Evolutionary conservation across 2,888 invertebrate genomes (phyloP).

Genomic region (Tolmerus cingulatus): DNA sequence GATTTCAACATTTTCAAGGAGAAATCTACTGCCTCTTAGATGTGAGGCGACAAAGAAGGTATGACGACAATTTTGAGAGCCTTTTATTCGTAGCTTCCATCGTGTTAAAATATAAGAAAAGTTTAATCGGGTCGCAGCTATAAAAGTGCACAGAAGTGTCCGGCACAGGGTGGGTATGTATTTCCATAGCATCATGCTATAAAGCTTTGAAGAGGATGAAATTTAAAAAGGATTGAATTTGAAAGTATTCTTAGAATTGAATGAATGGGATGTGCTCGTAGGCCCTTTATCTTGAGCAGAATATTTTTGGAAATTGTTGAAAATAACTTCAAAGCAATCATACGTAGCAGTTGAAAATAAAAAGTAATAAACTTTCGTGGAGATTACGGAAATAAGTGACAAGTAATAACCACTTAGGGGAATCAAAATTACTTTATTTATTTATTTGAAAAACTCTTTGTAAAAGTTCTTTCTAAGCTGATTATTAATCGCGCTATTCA

Average conservation of each 20-base stretch:
- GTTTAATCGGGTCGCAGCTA: background rate
- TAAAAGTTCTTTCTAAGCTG: no score
- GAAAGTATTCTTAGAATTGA: background rate
- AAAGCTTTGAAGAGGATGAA: background rate
- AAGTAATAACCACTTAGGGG: no score
- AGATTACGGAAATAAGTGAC: no score
- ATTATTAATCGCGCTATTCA: no score
- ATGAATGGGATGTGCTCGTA: background rate
- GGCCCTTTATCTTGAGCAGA: background rate
- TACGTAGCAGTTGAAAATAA: background rate
- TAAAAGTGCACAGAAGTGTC: background rate
- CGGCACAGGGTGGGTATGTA: background rate
- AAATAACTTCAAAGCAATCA: background rate
- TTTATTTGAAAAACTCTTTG: no score
- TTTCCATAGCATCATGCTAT: background rate
- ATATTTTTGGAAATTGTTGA: background rate
- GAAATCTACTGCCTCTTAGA: background rate
- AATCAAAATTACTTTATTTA: no score
- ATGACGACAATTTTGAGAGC: constrained; percentile 9
- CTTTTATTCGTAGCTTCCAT: background rate
- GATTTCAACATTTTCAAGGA: background rate
- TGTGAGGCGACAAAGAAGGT: background rate
- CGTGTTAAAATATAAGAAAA: constrained; percentile 5
- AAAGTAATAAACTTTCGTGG: background rate
- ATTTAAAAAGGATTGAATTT: background rate